Conservation (phyloP, 2,113 vertebrate genomes). For the Lepus americanus region DNA sequence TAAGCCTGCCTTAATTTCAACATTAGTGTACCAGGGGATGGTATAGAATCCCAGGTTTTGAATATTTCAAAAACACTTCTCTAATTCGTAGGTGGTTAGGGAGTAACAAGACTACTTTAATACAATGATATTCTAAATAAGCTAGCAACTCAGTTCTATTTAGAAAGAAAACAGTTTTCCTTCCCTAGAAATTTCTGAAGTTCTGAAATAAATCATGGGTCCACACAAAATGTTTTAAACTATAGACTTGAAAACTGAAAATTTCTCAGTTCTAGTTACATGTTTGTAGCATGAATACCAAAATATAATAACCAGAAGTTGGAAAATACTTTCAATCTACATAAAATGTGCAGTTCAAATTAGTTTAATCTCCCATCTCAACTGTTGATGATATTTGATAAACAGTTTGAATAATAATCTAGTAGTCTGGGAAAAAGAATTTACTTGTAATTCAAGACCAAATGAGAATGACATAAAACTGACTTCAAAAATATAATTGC, state of each 20-base stretch:
- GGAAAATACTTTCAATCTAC: slow-evolving; percentile 29
- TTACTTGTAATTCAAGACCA: slow-evolving; percentile 54
- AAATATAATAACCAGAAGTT: slow-evolving; percentile 45
- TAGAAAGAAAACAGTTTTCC: slow-evolving; percentile 25
- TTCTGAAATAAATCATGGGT: slow-evolving; percentile 4
- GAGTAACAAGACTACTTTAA: slow-evolving; percentile 66
- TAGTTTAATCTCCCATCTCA: neutral
- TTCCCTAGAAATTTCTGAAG: neutral
- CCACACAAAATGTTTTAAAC: neutral
- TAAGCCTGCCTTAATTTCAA: slow-evolving; percentile 79
- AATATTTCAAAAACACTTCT: slow-evolving; percentile 66
- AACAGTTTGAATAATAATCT: slow-evolving; percentile 60
- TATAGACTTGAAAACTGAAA: neutral
- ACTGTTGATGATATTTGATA: slow-evolving; percentile 7
- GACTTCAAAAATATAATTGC: slow-evolving; percentile 30
- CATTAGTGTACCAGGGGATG: slow-evolving; percentile 40
- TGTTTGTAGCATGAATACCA: neutral
- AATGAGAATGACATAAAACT: slow-evolving; percentile 24
- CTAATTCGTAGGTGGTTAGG: slow-evolving; percentile 47
- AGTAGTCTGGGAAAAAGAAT: neutral
- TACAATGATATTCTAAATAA: slow-evolving; percentile 54
- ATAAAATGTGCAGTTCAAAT: slow-evolving; percentile 39
- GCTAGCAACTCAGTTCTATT: neutral
- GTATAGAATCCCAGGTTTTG: slow-evolving; percentile 74
- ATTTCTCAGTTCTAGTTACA: neutral